These are phyloP conservation scores for Sceloporus tristichus DNA, from an alignment of 2,113 vertebrate genomes.

Conservation along the genomic window DNA sequence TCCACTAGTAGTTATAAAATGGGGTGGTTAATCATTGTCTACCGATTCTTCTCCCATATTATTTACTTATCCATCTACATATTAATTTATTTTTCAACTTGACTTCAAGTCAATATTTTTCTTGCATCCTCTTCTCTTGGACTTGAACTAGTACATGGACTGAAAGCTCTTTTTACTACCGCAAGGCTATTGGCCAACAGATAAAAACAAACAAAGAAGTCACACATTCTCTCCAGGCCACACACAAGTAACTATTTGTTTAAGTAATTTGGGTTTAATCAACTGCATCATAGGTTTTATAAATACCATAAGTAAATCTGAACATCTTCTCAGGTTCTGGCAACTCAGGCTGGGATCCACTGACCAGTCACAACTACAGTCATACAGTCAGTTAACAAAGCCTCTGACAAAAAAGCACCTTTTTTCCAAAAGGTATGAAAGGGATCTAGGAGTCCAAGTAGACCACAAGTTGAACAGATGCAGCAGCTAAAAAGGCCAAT, in stretches of 20 bases:
- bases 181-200: not conserved
- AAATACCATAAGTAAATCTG: constrained; percentile 2
- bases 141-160: not conserved
- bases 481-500: too few species aligned
- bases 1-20: not conserved
- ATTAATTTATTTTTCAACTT: not conserved
- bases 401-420: too few species aligned
- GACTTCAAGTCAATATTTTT: not conserved
- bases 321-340: not conserved
- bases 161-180: not conserved
- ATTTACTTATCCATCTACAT: not conserved
- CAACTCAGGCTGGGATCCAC: not conserved
- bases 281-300: not conserved
- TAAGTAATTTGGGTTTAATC: not conserved
- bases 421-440: too few species aligned
- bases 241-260: too few species aligned
- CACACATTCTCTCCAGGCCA: too few species aligned
- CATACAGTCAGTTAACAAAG: too few species aligned
- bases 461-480: too few species aligned
- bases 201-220: not conserved
- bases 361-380: not conserved
- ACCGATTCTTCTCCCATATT: not conserved
- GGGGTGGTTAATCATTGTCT: not conserved
- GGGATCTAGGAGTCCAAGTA: too few species aligned
- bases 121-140: not conserved